These are phyloP conservation scores for Cataglyphis albicans DNA, from an alignment of 2,888 invertebrate genomes.

Conservation along the genomic window DNA sequence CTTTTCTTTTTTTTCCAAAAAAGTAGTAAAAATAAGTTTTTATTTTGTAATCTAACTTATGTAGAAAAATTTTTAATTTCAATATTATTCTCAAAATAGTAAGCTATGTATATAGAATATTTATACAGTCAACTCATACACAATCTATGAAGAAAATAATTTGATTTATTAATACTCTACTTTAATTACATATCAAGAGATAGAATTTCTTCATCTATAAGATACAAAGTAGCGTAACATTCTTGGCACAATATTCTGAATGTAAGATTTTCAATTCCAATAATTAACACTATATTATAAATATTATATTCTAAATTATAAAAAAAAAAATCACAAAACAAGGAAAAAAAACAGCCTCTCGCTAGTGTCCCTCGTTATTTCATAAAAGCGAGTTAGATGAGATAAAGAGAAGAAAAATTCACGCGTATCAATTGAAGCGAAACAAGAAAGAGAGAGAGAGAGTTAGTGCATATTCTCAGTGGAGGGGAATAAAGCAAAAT, in stretches of 20 bases:
- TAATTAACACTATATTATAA: too few relatives aligned
- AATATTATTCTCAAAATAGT: background rate
- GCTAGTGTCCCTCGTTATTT: background rate
- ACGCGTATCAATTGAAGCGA: background rate
- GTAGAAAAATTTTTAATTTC: background rate
- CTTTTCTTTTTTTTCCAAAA: background rate
- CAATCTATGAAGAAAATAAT: background rate
- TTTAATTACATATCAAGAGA: background rate
- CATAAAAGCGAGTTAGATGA: background rate
- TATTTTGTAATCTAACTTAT: background rate
- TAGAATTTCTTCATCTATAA: background rate
- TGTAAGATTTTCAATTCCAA: background rate
- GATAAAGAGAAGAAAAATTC: background rate
- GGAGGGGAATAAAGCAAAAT: slow-evolving; percentile 1
- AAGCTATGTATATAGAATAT: background rate
- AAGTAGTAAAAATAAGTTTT: background rate
- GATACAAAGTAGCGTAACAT: background rate
- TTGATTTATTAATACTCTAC: background rate
- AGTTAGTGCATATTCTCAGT: background rate
- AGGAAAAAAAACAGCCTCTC: too few relatives aligned
- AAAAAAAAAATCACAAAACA: background rate
- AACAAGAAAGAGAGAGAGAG: background rate
- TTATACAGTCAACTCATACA: background rate
- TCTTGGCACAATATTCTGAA: background rate
- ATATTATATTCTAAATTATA: too few relatives aligned